A percentile compares a stretch with the other conserved stretches of the same genome.
These are phyloP conservation scores for Ennomos erosarius DNA, from an alignment of 2,888 invertebrate species.

Conservation along the genomic window DNA sequence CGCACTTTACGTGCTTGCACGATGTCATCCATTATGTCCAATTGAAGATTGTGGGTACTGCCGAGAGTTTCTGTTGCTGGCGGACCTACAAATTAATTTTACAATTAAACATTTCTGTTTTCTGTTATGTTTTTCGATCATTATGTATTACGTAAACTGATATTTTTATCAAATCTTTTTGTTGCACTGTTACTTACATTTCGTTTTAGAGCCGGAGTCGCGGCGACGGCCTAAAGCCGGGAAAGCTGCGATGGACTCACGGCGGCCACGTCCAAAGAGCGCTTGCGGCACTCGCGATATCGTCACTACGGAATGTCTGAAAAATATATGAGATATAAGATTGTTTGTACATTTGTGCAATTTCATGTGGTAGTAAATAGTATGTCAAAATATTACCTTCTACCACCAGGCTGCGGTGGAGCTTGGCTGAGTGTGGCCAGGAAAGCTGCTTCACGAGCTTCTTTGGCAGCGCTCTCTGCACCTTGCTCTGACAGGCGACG, in stretches of 20 bases:
- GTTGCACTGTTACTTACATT: constrained; percentile 63
- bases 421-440: constrained; percentile 92
- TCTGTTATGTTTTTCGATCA: neutral
- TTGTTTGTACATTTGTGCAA: no score
- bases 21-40: constrained; percentile 96
- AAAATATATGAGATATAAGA: constrained; percentile 38
- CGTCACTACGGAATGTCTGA: constrained; percentile 93
- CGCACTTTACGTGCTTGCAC: constrained; percentile 92
- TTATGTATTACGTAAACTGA: no score
- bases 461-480: constrained; percentile 90
- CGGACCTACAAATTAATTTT: constrained; percentile 78
- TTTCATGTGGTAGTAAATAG: no score
- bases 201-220: constrained; percentile 68
- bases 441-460: constrained; percentile 92
- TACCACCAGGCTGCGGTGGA: constrained; percentile 90
- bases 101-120: constrained; percentile 16
- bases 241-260: constrained; percentile 93
- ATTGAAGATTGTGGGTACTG: constrained; percentile 92
- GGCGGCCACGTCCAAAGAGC: constrained; percentile 90
- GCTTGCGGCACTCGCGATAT: constrained; percentile 92
- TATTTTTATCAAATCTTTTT: no score
- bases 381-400: constrained; percentile 66
- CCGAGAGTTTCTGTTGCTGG: constrained; percentile 90
- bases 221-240: constrained; percentile 84
- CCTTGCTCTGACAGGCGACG: constrained; percentile 90